These are phyloP conservation scores for Pycnonotus jocosus DNA, from an alignment of 2,113 vertebrate genomes.

Conservation along the genomic window DNA sequence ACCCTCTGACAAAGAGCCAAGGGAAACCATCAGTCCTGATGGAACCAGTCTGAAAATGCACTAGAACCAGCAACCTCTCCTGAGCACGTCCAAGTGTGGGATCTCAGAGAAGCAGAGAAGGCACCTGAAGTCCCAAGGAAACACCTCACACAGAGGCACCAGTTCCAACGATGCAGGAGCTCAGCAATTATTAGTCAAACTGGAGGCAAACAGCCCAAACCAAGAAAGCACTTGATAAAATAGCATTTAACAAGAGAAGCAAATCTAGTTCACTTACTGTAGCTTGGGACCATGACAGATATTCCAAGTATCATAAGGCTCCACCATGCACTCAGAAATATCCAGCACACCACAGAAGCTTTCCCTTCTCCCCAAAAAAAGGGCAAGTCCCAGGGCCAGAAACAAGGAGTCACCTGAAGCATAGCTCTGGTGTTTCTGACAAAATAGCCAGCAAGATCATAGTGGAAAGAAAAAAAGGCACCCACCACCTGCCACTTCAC, in stretches of 20 bases:
- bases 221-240: neutral
- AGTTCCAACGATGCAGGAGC: neutral
- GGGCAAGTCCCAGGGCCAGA: neutral
- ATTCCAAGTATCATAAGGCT: fast-evolving
- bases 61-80: neutral
- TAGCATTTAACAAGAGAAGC: neutral
- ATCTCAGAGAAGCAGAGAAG: neutral
- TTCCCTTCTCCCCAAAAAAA: neutral
- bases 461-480: fast-evolving
- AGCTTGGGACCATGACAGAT: neutral
- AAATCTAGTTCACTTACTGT: neutral
- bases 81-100: no score
- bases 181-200: neutral
- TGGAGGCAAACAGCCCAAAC: neutral
- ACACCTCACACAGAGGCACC: neutral
- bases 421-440: neutral
- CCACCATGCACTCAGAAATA: neutral
- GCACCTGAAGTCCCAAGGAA: neutral
- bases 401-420: neutral
- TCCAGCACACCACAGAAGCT: neutral
- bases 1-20: neutral
- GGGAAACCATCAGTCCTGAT: neutral
- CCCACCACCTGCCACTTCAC: no score
- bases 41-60: neutral
- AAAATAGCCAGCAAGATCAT: neutral